Percentiles rank a stretch among this genome's conserved stretches.
phyloP scores from a whole-genome alignment of 2,113 vertebrate species.

The Aspiorhynchus laticeps region DNA sequence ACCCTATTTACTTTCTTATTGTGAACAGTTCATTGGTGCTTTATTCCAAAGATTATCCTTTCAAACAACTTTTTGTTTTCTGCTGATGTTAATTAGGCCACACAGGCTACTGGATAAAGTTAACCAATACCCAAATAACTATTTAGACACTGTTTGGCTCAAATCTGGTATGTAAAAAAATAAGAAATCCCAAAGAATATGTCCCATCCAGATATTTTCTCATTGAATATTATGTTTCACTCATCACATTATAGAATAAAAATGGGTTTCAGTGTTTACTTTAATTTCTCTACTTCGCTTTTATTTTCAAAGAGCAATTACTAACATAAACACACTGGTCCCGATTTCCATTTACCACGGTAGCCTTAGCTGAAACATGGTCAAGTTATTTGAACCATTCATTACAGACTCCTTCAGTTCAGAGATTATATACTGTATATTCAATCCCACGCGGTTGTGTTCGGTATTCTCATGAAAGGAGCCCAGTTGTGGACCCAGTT shows the following conservation, averaged over 20 bases:
- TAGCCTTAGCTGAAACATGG: background rate
- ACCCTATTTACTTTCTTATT: background rate
- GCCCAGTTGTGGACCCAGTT: constrained; percentile 28
- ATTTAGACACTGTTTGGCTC: background rate
- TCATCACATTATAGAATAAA: background rate
- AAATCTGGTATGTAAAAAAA: background rate
- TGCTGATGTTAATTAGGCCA: background rate
- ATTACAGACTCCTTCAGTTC: constrained; percentile 15
- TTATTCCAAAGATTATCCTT: background rate
- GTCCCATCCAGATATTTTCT: background rate
- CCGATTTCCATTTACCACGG: background rate
- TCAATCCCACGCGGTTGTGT: background rate
- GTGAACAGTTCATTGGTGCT: background rate
- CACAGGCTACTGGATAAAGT: background rate
- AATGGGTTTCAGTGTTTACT: background rate
- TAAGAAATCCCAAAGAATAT: background rate
- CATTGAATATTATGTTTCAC: background rate
- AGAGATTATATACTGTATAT: constrained; percentile 24
- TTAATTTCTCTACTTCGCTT: constrained; percentile 6
- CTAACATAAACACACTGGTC: background rate
- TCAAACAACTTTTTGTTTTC: background rate
- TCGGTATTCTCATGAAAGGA: background rate
- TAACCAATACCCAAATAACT: background rate
- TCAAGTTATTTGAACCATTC: constrained; percentile 4
- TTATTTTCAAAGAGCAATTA: constrained; percentile 3